These are phyloP conservation scores for Xestia sexstrigata DNA, from an alignment of 2,888 invertebrate species.

Conservation along the genomic window DNA sequence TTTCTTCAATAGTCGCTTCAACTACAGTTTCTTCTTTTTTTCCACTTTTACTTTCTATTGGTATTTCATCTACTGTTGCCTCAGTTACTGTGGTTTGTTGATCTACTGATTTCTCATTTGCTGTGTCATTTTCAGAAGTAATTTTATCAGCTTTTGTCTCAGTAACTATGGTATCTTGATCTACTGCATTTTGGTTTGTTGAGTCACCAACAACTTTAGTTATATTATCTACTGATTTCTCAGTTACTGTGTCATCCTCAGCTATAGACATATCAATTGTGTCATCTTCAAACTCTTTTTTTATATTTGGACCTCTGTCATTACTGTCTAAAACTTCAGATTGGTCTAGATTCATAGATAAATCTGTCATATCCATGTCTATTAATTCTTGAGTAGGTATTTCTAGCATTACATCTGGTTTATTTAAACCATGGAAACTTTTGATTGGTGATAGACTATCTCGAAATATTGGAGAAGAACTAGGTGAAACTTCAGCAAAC, in stretches of 20 bases:
- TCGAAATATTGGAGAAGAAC: neutral
- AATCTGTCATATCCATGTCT: constrained; percentile 73
- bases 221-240: neutral
- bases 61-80: neutral
- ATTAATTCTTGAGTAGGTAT: constrained; percentile 83
- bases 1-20: constrained; percentile 35
- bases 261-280: neutral
- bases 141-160: neutral
- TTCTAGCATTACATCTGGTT: constrained; percentile 84
- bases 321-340: constrained; percentile 28
- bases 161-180: neutral
- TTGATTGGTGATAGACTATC: constrained; percentile 33
- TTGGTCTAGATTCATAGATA: constrained; percentile 54
- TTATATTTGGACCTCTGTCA: constrained; percentile 39
- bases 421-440: constrained; percentile 75
- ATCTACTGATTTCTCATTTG: neutral
- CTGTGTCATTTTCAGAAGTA: neutral
- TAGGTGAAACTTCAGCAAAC: constrained; percentile 6
- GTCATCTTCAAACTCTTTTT: constrained; percentile 5
- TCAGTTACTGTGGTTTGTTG: constrained; percentile 1
- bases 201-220: neutral
- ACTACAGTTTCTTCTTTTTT: neutral
- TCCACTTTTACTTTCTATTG: neutral
- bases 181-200: neutral
- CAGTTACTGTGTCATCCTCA: neutral